Percentiles rank a stretch among this genome's conserved stretches.
phyloP scores from a whole-genome alignment of 2,797 vertebrate species.

The Calcarius lapponicus region DNA sequence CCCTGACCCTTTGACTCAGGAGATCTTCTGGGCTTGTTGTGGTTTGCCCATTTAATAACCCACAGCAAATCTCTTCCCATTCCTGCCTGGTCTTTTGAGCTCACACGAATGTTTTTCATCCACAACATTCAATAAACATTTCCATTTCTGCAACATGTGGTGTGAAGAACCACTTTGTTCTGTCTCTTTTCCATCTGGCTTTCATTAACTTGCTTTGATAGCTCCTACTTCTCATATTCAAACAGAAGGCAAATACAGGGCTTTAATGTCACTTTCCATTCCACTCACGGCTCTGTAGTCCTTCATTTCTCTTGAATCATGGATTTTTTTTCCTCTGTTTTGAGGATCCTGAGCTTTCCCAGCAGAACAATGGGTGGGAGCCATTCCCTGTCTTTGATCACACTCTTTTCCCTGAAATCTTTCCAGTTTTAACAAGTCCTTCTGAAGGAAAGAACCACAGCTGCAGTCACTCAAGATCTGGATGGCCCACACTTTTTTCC shows the following conservation, averaged over 20 bases:
- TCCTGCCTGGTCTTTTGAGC: neutral
- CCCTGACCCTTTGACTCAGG: neutral
- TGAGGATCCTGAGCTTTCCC: neutral
- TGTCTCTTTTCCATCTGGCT: neutral
- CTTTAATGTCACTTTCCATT: neutral
- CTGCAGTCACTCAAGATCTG: rapidly evolving
- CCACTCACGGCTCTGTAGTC: neutral
- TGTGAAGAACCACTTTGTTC: neutral
- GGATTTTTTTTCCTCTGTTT: neutral
- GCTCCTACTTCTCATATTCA: neutral
- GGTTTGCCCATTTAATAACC: neutral
- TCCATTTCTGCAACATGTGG: neutral
- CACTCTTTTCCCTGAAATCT: neutral
- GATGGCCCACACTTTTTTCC: neutral
- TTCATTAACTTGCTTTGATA: neutral
- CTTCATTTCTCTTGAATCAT: neutral
- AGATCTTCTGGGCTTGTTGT: neutral
- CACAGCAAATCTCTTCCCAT: neutral
- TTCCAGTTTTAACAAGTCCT: neutral
- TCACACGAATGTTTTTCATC: neutral
- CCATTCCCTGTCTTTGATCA: neutral
- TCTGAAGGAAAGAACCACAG: neutral
- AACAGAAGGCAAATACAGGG: neutral
- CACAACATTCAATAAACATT: neutral
- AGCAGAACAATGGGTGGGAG: neutral